Evolutionary conservation across 2,797 vertebrate genomes (phyloP), one percentile per base, ranked within the genome.

Genomic region (Pteropus rufus): DNA sequence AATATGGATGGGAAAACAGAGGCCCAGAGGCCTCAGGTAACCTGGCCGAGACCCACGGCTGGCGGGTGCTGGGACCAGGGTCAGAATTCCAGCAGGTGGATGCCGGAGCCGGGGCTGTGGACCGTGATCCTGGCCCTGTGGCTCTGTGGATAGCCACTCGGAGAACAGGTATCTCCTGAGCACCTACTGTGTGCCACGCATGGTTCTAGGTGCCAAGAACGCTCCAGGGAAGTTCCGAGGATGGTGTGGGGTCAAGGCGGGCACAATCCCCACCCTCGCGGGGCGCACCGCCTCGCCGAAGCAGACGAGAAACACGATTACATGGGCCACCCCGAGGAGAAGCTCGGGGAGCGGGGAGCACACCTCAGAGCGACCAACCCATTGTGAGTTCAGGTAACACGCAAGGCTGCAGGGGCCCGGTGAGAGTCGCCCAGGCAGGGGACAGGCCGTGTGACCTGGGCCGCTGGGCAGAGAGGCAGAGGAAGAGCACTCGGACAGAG

Each of bases 71-170:
- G 9, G 23, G 7, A 2, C 7, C 29, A 2, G 46, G 24, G n/a
- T 10, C 2, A 5, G 15, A 46, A 69, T 11, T 19, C 62, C 0
- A 0, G 26, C 5, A 14, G 31, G 26, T 1, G 1, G 31, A 29
- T 7, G 19, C 5, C 21, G 8, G 58, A 21, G 41, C 52, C 29
- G 14, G 70, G 10, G 26, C 77, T 29, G 49, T 62, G 8, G 54
- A 10, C 65, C 9, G 18, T 39, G 10, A 0, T 41, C 52, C 52
- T 65, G 46, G 11, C n/a, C 24, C 31, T 18, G 29, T 31, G 5
- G 6, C 19, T 58, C 85, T 16, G 24, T 31, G 9, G 54, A 21
- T 24, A 24, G 6, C 46, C 46, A 24, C 18, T 7, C 2, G 10
- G 56, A 10, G 31, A 49, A 41, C 36, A 12, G 1, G 15, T 0